phyloP scores from a whole-genome alignment of 2,113 vertebrate species.

The Toxotes chatareus region DNA sequence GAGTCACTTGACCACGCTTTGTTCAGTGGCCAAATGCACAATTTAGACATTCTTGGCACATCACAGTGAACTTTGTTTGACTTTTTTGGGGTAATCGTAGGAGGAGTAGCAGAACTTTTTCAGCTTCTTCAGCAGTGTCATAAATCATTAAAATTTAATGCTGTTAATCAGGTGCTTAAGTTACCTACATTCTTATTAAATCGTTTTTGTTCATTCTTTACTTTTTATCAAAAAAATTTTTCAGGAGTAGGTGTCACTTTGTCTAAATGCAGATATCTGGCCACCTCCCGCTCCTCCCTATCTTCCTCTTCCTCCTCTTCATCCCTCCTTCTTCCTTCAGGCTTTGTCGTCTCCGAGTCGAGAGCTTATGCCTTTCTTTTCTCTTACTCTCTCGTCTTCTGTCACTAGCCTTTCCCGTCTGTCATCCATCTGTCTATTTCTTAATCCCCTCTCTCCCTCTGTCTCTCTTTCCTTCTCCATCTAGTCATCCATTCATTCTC shows the following conservation, averaged over 20 bases:
- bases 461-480: constrained; percentile 4
- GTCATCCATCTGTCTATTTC: constrained; percentile 66
- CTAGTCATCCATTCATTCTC: constrained; percentile 45
- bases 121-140: neutral
- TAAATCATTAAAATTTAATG: constrained; percentile 1
- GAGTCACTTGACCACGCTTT: constrained; percentile 3
- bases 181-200: constrained; percentile 1
- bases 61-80: constrained; percentile 13
- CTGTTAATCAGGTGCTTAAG: neutral
- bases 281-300: constrained; percentile 32
- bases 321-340: constrained; percentile 30
- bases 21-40: constrained; percentile 8
- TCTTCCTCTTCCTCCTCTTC: constrained; percentile 6
- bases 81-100: neutral
- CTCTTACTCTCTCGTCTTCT: constrained; percentile 58
- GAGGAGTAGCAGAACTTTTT: neutral
- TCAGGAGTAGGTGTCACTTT: constrained; percentile 12
- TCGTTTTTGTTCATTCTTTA: neutral
- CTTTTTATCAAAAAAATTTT: neutral
- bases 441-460: constrained; percentile 59
- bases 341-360: constrained; percentile 56
- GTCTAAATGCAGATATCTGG: neutral
- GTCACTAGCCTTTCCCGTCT: constrained; percentile 57
- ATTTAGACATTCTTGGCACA: constrained; percentile 2
- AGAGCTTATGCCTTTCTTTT: constrained; percentile 69